phyloP scores from a whole-genome alignment of 2,797 vertebrate genomes.

The Sorex maritimensis region DNA sequence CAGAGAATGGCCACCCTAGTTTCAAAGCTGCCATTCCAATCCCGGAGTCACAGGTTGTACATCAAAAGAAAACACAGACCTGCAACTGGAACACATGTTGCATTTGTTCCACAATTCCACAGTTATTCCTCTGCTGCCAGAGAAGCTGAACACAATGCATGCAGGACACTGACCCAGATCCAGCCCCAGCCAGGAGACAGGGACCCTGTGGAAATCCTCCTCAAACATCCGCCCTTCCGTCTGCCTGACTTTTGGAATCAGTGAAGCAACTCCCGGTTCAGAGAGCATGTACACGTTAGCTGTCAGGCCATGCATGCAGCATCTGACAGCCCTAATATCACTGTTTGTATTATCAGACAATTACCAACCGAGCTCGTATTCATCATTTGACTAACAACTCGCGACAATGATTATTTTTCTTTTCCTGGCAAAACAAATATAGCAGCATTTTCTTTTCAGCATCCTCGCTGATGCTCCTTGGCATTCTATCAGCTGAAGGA shows the following conservation, averaged over 20 bases:
- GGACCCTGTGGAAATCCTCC: conserved; percentile 21
- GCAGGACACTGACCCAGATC: conserved; percentile 24
- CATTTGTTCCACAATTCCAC: background rate
- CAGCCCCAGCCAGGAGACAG: background rate
- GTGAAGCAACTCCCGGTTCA: conserved; percentile 60
- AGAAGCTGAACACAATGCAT: conserved; percentile 17
- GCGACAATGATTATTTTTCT: conserved; percentile 88
- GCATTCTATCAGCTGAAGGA: conserved; percentile 86
- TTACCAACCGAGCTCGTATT: conserved; percentile 87
- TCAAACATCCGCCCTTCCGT: conserved; percentile 47
- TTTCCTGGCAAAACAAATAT: conserved; percentile 90
- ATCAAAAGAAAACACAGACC: conserved; percentile 31
- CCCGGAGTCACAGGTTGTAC: background rate
- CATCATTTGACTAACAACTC: conserved; percentile 89
- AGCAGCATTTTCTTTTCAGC: conserved; percentile 87
- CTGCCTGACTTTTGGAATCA: conserved; percentile 64
- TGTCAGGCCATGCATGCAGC: conserved; percentile 78
- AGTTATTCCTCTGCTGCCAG: background rate
- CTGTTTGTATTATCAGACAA: conserved; percentile 87
- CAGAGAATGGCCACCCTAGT: background rate
- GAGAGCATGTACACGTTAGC: conserved; percentile 74
- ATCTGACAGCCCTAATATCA: conserved; percentile 84
- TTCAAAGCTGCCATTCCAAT: background rate
- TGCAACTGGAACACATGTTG: background rate
- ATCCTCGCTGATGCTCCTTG: conserved; percentile 88